These are phyloP conservation scores for Ariopsis seemanni DNA, from an alignment of 2,113 vertebrate genomes.

Conservation along the genomic window DNA sequence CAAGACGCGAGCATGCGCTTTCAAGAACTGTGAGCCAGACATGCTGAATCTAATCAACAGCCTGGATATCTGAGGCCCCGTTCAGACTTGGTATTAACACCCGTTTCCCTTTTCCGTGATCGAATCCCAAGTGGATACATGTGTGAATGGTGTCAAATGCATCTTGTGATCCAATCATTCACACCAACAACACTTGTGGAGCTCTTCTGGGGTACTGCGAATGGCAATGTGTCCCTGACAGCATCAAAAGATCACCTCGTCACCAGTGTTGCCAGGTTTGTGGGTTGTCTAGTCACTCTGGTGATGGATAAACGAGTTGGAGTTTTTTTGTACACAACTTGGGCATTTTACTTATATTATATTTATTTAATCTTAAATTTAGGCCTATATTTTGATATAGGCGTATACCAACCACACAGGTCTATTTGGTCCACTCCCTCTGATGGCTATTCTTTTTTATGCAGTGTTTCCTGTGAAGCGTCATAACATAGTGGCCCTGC, in stretches of 20 bases:
- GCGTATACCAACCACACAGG: not conserved
- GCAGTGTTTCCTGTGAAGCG: too few species aligned
- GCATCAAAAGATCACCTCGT: not conserved
- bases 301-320: not conserved
- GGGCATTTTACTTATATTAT: not conserved
- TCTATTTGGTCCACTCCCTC: not conserved
- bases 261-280: not conserved
- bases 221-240: not conserved
- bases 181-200: not conserved
- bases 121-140: not conserved
- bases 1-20: not conserved
- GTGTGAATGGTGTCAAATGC: not conserved
- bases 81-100: not conserved
- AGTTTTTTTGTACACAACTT: not conserved
- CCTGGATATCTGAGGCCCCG: not conserved
- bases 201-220: not conserved
- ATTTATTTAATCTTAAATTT: not conserved
- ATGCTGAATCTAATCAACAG: not conserved
- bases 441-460: not conserved
- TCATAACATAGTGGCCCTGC: too few species aligned
- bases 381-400: not conserved
- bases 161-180: not conserved
- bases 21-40: not conserved
- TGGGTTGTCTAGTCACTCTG: not conserved
- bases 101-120: too few species aligned